Evolutionary conservation across 35 echinoderm and acorn worm species (phyloP).

Genomic region (Patiria miniata): DNA sequence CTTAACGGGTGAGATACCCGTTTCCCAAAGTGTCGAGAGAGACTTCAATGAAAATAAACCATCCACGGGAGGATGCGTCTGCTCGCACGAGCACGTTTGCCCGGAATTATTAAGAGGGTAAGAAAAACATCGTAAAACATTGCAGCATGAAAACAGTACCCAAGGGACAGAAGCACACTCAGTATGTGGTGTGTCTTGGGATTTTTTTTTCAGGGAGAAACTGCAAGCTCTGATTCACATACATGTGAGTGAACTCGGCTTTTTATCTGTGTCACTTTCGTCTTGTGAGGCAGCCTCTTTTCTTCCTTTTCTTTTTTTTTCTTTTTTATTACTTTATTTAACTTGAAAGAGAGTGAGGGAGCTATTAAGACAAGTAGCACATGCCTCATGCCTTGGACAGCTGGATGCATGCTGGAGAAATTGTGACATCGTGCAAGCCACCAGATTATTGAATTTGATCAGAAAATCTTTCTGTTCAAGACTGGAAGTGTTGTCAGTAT

Average conservation of each 20-base stretch:
- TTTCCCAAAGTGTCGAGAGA: neutral
- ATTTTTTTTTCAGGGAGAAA: neutral
- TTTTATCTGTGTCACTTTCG: neutral
- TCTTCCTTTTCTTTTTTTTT: neutral
- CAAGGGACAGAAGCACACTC: too few species aligned
- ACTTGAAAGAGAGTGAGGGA: too few species aligned
- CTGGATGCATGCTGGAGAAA: too few species aligned
- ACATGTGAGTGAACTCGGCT: neutral
- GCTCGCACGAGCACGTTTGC: neutral
- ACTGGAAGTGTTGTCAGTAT: too few species aligned
- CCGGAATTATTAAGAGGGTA: neutral
- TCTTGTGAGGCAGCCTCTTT: neutral
- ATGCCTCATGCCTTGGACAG: too few species aligned
- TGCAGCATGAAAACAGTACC: slow-evolving; percentile 4
- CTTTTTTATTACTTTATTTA: neutral
- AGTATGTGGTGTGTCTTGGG: neutral
- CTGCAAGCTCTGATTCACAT: neutral
- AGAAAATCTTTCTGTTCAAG: too few species aligned
- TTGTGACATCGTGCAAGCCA: too few species aligned
- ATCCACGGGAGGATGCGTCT: neutral
- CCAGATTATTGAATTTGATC: too few species aligned
- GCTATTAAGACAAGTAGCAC: too few species aligned
- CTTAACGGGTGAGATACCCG: neutral
- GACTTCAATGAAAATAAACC: neutral
- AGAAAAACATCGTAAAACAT: slow-evolving; percentile 23